phyloP scores from a whole-genome alignment of 1,140 invertebrate species.

The Drosophila pseudoobscura region DNA sequence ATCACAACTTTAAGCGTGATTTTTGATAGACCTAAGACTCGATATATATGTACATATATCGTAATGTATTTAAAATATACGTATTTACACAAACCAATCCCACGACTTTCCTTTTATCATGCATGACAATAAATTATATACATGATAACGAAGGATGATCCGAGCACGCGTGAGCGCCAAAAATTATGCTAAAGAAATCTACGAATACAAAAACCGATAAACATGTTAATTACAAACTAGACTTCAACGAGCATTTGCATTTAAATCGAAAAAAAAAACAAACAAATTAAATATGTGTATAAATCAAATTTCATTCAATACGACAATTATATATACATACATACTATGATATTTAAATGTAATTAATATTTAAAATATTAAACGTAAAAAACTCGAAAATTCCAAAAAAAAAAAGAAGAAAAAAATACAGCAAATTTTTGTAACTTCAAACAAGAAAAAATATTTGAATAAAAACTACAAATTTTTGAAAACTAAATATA shows the following conservation, averaged over 20 bases:
- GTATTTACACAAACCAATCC: conserved; percentile 50
- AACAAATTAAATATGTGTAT: conserved; percentile 57
- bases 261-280: conserved; percentile 42
- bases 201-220: conserved; percentile 35
- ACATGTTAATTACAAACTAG: conserved; percentile 61
- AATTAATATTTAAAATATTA: conserved; percentile 68
- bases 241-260: conserved; percentile 67
- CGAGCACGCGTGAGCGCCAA: conserved; percentile 61
- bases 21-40: conserved; percentile 64
- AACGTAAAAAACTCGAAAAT: conserved; percentile 31
- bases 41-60: conserved; percentile 10
- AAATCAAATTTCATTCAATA: conserved; percentile 61
- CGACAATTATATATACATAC: conserved; percentile 20
- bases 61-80: conserved; percentile 43
- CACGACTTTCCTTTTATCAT: conserved; percentile 67
- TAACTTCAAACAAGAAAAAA: conserved; percentile 67
- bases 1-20: conserved; percentile 58
- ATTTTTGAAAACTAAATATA: conserved; percentile 61
- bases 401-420: conserved; percentile 21
- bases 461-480: conserved; percentile 77
- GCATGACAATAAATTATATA: conserved; percentile 78
- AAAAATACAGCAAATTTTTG: conserved; percentile 57
- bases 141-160: conserved; percentile 44
- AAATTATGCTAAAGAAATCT: conserved; percentile 71
- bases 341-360: conserved; percentile 48